Percentiles rank a stretch among this genome's conserved stretches.
Evolutionary conservation across 1,140 invertebrate genomes (phyloP).

Genomic region (Ceratina australensis): DNA sequence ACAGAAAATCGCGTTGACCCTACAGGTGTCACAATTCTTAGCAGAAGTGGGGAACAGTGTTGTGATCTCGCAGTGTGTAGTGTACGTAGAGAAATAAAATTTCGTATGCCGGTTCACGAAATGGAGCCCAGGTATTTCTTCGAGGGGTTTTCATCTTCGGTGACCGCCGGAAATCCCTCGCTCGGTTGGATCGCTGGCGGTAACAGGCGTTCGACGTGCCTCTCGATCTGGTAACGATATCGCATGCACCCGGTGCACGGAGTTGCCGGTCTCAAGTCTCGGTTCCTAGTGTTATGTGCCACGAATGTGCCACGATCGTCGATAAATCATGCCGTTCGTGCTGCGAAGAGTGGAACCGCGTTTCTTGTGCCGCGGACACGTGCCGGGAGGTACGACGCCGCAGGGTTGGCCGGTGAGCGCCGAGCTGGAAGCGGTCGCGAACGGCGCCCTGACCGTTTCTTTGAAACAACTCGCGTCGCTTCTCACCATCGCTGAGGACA

Average conservation of each 20-base stretch:
- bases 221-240: slow-evolving; percentile 29
- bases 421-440: slow-evolving; percentile 79
- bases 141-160: too few relatives aligned
- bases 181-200: neutral
- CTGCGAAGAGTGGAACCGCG: slow-evolving; percentile 76
- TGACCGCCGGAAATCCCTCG: neutral
- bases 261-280: neutral
- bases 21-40: neutral
- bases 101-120: neutral
- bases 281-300: slow-evolving; percentile 22
- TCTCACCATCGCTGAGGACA: slow-evolving; percentile 79
- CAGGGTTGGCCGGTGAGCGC: slow-evolving; percentile 76
- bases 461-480: slow-evolving; percentile 81
- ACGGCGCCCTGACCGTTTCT: slow-evolving; percentile 79
- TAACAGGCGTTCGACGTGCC: neutral
- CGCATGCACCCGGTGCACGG: slow-evolving; percentile 10
- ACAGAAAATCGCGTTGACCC: neutral
- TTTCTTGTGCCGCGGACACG: slow-evolving; percentile 76
- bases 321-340: slow-evolving; percentile 77
- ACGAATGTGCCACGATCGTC: slow-evolving; percentile 19
- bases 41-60: slow-evolving; percentile 10
- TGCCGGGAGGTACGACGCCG: slow-evolving; percentile 71
- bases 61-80: slow-evolving; percentile 7
- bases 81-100: neutral
- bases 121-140: neutral